Evolutionary conservation across 2,797 vertebrate species (phyloP), one percentile per base, ranked within the genome.

Genomic region (Notoglanidium macrostoma): DNA sequence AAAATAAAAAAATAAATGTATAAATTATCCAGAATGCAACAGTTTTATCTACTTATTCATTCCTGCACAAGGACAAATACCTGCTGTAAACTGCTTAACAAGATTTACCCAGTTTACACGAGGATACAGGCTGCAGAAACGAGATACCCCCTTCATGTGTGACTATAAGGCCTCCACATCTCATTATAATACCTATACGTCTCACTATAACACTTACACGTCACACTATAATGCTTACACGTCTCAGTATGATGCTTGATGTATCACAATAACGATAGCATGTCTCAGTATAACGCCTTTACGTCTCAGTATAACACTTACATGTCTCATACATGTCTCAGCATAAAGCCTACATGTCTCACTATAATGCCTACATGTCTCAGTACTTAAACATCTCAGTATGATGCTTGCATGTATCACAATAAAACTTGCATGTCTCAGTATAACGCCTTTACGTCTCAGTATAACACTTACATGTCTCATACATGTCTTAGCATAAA

Each of bases 61-160:
- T 57, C 17, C 17, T 57, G 29, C 29, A 79, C 17, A 35, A 26
- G 55, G 11, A 85, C 55, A 59, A 11, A 70, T 68, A 87, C 59
- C 54, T 68, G 68, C 35, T 23, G 67, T 51, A 89, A 88, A 91
- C 0, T 54, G 81, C 57, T 87, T 88, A 87, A 89, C 44, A 73
- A 59, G 86, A 89, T 87, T 87, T 40, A 23, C 73, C 55, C 17
- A 17, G 6, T 67, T 70, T 26, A 80, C 55, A 5, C 1, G 77
- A 61, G 54, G 29, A 79, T 26, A 14, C 11, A 2, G 0, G 10
- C 32, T 15, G 77, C 49, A 80, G 55, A 23, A 21, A 35, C 23
- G 76, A 23, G 51, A 23, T 0, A 23, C n/a, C 65, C 0, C 26
- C 61, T 63, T 7, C 1, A 35, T 26, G 23, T 63, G 7, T 63